Evolutionary conservation across 2,797 vertebrate genomes (phyloP).

Genomic region (Pipistrellus pipistrellus): DNA sequence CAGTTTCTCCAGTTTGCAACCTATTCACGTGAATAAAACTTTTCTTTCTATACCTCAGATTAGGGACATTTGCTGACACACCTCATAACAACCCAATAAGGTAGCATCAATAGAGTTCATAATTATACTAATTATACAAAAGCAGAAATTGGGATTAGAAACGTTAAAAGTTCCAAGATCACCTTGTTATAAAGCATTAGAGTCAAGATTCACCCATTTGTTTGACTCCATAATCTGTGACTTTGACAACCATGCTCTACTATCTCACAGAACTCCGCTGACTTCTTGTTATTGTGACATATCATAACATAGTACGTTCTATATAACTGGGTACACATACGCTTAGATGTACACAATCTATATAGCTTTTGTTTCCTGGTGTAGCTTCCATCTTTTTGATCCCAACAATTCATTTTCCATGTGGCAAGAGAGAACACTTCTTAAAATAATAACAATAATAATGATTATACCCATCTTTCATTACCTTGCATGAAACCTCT

Average conservation of each 20-base stretch:
- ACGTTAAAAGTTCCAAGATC: not conserved
- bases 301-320: not conserved
- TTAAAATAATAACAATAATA: not conserved
- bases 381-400: not conserved
- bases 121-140: conserved; percentile 33
- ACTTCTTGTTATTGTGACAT: not conserved
- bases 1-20: not conserved
- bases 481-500: conserved; percentile 26
- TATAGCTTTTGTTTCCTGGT: not conserved
- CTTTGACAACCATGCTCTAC: not conserved
- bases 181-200: not conserved
- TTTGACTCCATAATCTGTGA: conserved; percentile 32
- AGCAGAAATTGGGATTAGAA: not conserved
- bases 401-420: not conserved
- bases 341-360: not conserved
- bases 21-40: not conserved
- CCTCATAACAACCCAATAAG: not conserved
- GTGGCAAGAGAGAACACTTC: not conserved
- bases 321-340: not conserved
- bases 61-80: not conserved
- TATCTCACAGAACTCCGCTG: not conserved
- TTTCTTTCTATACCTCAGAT: not conserved
- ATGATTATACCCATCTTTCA: not conserved
- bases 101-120: not conserved
- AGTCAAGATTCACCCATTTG: not conserved